Conservation (phyloP, 1,140 invertebrate species). For the Drosophila suzukii region DNA sequence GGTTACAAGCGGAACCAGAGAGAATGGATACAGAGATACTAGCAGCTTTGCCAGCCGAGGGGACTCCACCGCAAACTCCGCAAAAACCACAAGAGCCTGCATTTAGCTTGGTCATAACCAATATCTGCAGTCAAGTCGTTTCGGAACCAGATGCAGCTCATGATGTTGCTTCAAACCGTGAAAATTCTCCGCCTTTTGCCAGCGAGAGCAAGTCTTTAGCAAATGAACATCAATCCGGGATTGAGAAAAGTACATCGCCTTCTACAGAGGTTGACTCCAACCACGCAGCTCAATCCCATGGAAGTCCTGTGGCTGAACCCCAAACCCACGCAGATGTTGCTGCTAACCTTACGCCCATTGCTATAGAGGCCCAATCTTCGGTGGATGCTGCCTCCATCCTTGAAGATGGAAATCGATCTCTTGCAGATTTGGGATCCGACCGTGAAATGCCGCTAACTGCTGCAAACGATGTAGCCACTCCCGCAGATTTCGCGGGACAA, state of each 20-base stretch:
- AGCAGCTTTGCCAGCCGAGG: background rate
- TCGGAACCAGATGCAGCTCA: background rate
- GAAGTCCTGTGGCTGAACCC: background rate
- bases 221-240: background rate
- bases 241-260: too few species aligned
- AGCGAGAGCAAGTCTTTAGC: background rate
- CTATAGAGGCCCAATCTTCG: background rate
- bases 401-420: background rate
- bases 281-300: background rate
- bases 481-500: background rate
- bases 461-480: background rate
- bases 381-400: background rate
- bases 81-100: background rate
- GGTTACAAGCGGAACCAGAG: background rate
- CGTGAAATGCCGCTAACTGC: too few species aligned
- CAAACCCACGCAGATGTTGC: background rate
- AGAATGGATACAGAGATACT: background rate
- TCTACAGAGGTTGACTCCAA: too few species aligned
- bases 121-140: conserved; percentile 57
- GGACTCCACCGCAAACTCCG: background rate
- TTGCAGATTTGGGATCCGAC: background rate
- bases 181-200: background rate
- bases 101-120: conserved; percentile 65
- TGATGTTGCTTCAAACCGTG: background rate
- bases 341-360: background rate